Evolutionary conservation across 2,888 invertebrate species (phyloP).

Genomic region (Patella pellucida): DNA sequence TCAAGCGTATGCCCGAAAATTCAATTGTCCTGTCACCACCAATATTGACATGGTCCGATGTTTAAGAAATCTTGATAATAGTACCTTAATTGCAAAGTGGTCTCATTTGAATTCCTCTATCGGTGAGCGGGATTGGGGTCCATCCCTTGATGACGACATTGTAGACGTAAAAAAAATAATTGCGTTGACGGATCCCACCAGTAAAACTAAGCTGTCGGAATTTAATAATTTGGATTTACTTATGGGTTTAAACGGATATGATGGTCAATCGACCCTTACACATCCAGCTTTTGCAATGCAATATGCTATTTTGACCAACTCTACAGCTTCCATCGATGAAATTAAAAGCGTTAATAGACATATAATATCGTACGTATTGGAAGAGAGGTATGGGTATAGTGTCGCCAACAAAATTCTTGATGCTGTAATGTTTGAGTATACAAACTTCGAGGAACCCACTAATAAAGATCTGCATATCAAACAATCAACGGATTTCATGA

Average conservation of each 20-base stretch:
- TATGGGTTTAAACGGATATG: background rate
- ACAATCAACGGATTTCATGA: background rate
- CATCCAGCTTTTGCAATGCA: too few relatives aligned
- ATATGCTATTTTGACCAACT: too few relatives aligned
- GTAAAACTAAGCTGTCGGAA: background rate
- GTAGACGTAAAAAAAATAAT: background rate
- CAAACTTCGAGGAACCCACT: background rate
- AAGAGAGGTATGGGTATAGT: background rate
- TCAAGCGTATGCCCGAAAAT: background rate
- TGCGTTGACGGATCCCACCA: background rate
- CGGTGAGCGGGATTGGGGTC: background rate
- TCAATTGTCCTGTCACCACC: background rate
- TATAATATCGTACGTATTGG: background rate
- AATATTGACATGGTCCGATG: background rate
- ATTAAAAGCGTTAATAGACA: background rate
- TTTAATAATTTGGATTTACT: background rate
- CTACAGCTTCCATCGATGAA: background rate
- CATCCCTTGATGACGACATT: background rate
- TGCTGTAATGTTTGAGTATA: background rate
- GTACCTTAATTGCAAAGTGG: background rate
- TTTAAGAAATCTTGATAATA: background rate
- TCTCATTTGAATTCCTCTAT: background rate
- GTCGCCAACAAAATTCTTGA: background rate
- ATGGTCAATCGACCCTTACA: background rate
- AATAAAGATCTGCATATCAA: background rate